These are phyloP conservation scores for Gortyna flavago DNA, from an alignment of 2,888 invertebrate genomes.

Conservation along the genomic window DNA sequence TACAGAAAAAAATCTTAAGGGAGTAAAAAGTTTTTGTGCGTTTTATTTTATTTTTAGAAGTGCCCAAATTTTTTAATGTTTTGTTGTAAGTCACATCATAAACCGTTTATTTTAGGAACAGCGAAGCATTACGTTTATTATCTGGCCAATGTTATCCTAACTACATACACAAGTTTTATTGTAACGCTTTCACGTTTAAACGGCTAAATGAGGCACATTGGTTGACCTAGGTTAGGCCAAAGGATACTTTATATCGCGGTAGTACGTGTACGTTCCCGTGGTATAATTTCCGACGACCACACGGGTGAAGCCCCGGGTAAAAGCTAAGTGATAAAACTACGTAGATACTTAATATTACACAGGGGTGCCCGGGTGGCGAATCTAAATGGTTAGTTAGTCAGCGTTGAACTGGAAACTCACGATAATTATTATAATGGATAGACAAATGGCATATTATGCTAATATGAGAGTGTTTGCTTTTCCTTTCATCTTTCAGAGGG, in stretches of 20 bases:
- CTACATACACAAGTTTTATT: no score
- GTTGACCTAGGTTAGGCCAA: neutral
- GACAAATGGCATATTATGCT: constrained; percentile 5
- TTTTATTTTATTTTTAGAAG: no score
- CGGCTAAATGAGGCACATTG: neutral
- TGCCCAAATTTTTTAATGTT: no score
- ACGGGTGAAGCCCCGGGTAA: neutral
- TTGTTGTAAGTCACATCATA: neutral
- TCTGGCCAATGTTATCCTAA: no score
- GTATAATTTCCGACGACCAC: no score
- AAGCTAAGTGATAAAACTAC: neutral
- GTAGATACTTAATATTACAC: neutral
- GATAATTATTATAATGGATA: constrained; percentile 25
- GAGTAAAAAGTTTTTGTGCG: no score
- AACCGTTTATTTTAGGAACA: neutral
- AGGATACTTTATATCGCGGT: neutral
- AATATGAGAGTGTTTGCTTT: neutral
- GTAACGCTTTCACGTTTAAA: no score
- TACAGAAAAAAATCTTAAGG: no score
- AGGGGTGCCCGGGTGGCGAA: neutral
- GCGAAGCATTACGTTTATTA: neutral
- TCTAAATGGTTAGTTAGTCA: constrained; percentile 27
- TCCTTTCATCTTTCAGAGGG: neutral
- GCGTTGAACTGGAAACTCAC: constrained; percentile 34
- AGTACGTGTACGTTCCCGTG: neutral